phyloP scores from a whole-genome alignment of 2,113 vertebrate genomes.

The Ursus arctos region DNA sequence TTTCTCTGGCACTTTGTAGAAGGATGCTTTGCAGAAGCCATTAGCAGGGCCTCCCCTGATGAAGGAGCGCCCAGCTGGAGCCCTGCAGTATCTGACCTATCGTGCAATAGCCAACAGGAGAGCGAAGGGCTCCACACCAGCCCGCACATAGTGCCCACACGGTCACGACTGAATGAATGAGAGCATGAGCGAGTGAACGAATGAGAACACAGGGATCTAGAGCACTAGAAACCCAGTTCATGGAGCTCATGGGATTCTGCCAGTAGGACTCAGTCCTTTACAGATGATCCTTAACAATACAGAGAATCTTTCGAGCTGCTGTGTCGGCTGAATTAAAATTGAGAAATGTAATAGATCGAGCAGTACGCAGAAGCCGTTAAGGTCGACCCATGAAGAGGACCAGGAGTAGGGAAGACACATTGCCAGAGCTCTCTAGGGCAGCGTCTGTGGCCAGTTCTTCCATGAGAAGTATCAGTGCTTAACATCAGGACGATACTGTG shows the following conservation, averaged over 20 bases:
- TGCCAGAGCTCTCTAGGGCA: neutral
- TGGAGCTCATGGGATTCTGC: neutral
- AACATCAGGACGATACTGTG: neutral
- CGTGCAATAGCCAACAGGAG: accelerated
- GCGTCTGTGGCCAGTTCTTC: neutral
- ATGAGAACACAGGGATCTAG: neutral
- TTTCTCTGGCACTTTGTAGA: neutral
- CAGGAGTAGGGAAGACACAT: too few relatives aligned
- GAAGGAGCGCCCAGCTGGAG: neutral
- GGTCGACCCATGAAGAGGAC: neutral
- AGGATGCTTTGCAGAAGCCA: neutral
- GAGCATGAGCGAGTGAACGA: neutral
- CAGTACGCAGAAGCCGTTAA: neutral
- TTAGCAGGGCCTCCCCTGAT: neutral
- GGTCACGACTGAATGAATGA: neutral
- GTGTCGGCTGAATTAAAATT: neutral
- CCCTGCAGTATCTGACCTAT: neutral
- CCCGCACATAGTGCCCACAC: accelerated
- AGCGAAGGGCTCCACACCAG: neutral
- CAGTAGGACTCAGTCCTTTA: neutral
- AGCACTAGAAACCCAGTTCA: neutral
- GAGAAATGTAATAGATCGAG: neutral
- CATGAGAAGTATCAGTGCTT: neutral
- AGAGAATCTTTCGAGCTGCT: neutral
- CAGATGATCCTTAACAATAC: neutral